Conservation (phyloP, 2,113 vertebrate species). For the Marmota flaviventris region DNA sequence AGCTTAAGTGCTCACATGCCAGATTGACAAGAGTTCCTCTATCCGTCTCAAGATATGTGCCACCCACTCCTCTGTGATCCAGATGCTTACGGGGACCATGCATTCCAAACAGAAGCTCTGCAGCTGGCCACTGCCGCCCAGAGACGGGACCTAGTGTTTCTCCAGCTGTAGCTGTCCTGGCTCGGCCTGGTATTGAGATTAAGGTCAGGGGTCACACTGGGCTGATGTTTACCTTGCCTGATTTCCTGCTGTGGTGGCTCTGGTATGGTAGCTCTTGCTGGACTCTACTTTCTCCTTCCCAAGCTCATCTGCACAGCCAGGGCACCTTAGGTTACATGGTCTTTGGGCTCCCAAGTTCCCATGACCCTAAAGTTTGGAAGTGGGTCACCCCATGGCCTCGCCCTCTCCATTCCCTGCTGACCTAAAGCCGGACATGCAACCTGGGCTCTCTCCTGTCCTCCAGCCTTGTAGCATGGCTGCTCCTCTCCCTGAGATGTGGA, state of each 20-base stretch:
- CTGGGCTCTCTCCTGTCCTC: no score
- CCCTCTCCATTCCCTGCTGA: no score
- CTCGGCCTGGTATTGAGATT: no score
- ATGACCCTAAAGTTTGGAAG: no score
- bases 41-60: background rate
- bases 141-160: background rate
- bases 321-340: no score
- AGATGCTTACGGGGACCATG: background rate
- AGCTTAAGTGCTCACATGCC: background rate
- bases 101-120: background rate
- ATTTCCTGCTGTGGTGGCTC: background rate
- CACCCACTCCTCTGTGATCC: background rate
- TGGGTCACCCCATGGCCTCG: no score
- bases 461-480: rapidly evolving
- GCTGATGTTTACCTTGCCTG: background rate
- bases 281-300: background rate
- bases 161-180: no score
- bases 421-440: background rate
- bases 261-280: background rate
- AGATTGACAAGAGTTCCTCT: background rate
- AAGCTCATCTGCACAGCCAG: background rate
- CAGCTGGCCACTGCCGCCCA: background rate
- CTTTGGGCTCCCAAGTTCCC: background rate
- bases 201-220: rapidly evolving
- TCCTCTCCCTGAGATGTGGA: no score